A percentile compares a stretch with the other conserved stretches of the same genome.
Evolutionary conservation across 1,140 invertebrate species (phyloP).

Genomic region (Halesus radiatus): DNA sequence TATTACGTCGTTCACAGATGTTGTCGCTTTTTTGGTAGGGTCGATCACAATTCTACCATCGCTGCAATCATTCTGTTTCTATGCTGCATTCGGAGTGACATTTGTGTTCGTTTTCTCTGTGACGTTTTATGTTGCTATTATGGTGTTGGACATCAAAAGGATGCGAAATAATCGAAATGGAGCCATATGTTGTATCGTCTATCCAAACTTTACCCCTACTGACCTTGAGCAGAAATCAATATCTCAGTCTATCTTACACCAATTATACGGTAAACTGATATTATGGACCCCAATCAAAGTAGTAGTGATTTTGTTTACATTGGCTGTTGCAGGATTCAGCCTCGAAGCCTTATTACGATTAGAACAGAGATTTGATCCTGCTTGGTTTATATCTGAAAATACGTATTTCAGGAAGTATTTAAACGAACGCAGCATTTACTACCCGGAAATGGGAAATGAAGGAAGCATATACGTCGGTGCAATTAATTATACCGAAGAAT

Average conservation of each 20-base stretch:
- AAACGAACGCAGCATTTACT: conserved; percentile 70
- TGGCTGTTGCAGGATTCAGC: conserved; percentile 72
- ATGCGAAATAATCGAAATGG: conserved; percentile 77
- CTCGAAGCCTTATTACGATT: conserved; percentile 74
- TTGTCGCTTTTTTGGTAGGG: conserved; percentile 83
- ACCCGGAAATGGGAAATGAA: conserved; percentile 75
- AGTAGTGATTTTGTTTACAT: conserved; percentile 73
- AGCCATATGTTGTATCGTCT: conserved; percentile 76
- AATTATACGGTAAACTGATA: conserved; percentile 74
- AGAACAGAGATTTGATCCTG: conserved; percentile 83
- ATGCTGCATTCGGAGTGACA: conserved; percentile 79
- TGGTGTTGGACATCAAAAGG: conserved; percentile 79
- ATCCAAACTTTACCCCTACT: conserved; percentile 66
- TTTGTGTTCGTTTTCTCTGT: conserved; percentile 82
- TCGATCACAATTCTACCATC: conserved; percentile 81
- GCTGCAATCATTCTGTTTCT: conserved; percentile 82
- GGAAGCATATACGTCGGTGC: conserved; percentile 79
- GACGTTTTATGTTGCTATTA: conserved; percentile 84
- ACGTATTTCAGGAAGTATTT: conserved; percentile 79
- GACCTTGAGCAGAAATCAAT: conserved; percentile 63
- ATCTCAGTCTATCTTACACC: conserved; percentile 70
- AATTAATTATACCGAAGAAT: conserved; percentile 76
- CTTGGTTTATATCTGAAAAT: conserved; percentile 82
- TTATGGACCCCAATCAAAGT: conserved; percentile 75
- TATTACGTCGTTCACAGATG: conserved; percentile 87